Evolutionary conservation across 2,888 invertebrate genomes (phyloP), one percentile per base, ranked within the genome.

Genomic region (Lymantria monacha): DNA sequence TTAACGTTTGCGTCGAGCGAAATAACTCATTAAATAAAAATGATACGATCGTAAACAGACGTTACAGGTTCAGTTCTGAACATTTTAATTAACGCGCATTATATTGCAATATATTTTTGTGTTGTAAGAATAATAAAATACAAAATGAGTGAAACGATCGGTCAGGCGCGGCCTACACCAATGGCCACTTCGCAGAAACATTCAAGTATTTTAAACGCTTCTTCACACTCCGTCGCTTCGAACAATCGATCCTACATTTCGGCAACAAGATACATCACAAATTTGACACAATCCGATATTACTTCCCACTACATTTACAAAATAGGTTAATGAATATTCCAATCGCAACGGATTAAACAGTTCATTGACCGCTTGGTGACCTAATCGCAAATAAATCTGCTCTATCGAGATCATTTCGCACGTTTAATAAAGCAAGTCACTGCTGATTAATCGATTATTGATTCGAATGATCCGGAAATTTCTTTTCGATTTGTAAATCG

Each of bases 21-120:
- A 83, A 81, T 82, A 85, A 79, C 74, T 86, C 87, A 87, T 87
- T 88, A 87, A 83, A 81, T 79, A 79, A 87, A 87, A 87, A 79
- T 85, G 87, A 89, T 89, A 84, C 71, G 65, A 88, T 89, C 89
- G 81, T 79, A 73, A 76, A 76, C 70, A 69, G 62, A 71, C 75
- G 72, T 72, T 70, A 67, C 66, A 70, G 76, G 83, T 84, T 76
- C 80, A 76, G 84, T 85, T 81, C 74, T 62, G 74, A 83, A 89
- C 84, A 77, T 85, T 88, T 88, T 89, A 90, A 91, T 91, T 88
- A 88, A 80, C 77, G 74, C 70, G 70, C 74, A 65, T 63, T 59
- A 51, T 67, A 66, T 72, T 70, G 69, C 73, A 79, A 79, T 79
- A 80, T 74, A 72, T 70, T 77, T 73, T 72, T 61, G 68, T 78